These are phyloP conservation scores for Ara ararauna DNA, from an alignment of 2,797 vertebrate genomes.

Conservation along the genomic window DNA sequence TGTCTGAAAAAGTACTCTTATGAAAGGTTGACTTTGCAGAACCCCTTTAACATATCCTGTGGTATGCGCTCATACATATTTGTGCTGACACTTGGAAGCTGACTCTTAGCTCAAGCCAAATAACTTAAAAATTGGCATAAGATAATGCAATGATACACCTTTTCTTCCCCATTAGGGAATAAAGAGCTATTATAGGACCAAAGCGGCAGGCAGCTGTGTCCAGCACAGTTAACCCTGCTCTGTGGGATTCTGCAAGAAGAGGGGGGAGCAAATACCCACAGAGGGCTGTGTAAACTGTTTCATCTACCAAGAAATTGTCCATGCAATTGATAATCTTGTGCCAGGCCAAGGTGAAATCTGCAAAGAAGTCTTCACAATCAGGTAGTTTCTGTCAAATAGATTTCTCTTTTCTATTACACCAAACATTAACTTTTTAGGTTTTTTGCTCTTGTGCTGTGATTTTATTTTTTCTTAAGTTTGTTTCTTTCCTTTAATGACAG, in stretches of 20 bases:
- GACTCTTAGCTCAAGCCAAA: not conserved
- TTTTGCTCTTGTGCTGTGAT: not conserved
- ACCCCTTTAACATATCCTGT: not conserved
- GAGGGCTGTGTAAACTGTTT: not conserved
- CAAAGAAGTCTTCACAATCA: not conserved
- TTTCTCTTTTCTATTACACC: not conserved
- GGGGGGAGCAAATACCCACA: not conserved
- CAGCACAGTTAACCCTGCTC: not conserved
- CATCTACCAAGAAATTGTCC: not conserved
- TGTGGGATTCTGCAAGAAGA: not conserved
- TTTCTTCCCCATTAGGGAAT: not conserved
- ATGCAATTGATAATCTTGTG: not conserved
- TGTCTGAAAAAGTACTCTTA: not conserved
- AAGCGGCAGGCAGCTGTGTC: not conserved
- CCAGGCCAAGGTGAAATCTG: not conserved
- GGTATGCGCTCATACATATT: not conserved
- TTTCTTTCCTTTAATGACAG: not conserved
- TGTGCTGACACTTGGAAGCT: not conserved
- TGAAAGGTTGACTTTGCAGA: not conserved
- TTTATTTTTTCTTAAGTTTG: not conserved
- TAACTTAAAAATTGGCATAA: not conserved
- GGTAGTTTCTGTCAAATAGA: not conserved
- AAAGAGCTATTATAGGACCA: not conserved
- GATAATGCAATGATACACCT: not conserved
- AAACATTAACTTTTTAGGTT: not conserved